Percentiles rank a stretch among this genome's conserved stretches.
These are phyloP conservation scores for Periplaneta americana DNA, from an alignment of 1,140 invertebrate species.

Conservation along the genomic window DNA sequence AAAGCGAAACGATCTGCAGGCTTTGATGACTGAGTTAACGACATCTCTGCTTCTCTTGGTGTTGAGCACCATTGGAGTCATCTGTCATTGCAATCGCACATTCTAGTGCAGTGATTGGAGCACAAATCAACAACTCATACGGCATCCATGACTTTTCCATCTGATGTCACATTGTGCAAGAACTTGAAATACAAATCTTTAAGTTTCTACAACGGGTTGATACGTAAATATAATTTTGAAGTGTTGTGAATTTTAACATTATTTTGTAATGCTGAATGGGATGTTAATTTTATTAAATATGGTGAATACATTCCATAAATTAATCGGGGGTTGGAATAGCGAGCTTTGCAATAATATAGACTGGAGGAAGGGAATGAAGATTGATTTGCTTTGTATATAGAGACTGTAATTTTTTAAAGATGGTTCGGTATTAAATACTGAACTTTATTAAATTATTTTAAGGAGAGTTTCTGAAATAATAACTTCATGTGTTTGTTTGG, in stretches of 20 bases:
- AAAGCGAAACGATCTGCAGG: slow-evolving; percentile 64
- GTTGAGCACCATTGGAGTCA: neutral
- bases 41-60: neutral
- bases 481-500: neutral
- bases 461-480: no score
- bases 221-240: neutral
- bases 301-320: neutral
- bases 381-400: neutral
- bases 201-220: neutral
- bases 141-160: no score
- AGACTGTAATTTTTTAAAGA: neutral
- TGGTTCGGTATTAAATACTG: neutral
- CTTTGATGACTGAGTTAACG: slow-evolving; percentile 44
- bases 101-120: no score
- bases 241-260: neutral
- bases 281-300: neutral
- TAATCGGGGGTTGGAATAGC: neutral
- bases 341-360: neutral
- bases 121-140: no score
- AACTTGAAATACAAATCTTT: neutral
- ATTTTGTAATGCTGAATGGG: neutral
- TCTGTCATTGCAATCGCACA: neutral
- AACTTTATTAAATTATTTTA: neutral
- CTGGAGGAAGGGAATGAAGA: neutral
- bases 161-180: neutral